These are phyloP conservation scores for Amazona ochrocephala DNA, from an alignment of 2,797 vertebrate genomes.

Conservation along the genomic window DNA sequence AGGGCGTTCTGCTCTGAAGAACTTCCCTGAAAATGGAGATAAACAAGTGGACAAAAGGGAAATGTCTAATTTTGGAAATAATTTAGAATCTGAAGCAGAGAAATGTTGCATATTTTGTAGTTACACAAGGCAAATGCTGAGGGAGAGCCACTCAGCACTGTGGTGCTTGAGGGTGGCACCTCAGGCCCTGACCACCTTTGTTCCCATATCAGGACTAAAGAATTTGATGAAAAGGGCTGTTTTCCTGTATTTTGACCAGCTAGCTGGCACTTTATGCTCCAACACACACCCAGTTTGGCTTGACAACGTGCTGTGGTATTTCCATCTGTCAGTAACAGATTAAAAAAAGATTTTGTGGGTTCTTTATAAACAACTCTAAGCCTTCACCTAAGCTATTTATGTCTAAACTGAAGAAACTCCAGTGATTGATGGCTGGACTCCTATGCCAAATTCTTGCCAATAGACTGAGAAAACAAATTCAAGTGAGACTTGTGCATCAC, in stretches of 20 bases:
- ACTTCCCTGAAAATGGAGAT: background rate
- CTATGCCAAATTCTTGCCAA: slow-evolving; percentile 17
- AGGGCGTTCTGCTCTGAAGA: background rate
- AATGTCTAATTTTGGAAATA: background rate
- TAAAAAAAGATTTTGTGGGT: slow-evolving; percentile 40
- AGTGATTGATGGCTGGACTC: background rate
- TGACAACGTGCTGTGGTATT: slow-evolving; percentile 33
- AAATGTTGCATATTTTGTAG: background rate
- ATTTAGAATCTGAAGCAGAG: background rate
- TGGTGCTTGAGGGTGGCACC: background rate
- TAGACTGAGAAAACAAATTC: background rate
- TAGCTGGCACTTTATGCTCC: background rate
- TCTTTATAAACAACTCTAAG: slow-evolving; percentile 33
- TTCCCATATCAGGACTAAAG: background rate
- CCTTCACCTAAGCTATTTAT: slow-evolving; percentile 46
- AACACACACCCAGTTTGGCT: background rate
- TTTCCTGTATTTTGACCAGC: background rate
- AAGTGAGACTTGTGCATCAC: background rate
- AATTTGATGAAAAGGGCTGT: background rate
- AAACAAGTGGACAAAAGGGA: background rate
- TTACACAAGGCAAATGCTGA: background rate
- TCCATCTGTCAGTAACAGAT: slow-evolving; percentile 57
- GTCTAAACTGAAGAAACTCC: slow-evolving; percentile 23
- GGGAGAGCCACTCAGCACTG: background rate
- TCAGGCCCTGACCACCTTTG: background rate